Evolutionary conservation across 1,140 invertebrate genomes (phyloP).

Genomic region (Drosophila obscura): DNA sequence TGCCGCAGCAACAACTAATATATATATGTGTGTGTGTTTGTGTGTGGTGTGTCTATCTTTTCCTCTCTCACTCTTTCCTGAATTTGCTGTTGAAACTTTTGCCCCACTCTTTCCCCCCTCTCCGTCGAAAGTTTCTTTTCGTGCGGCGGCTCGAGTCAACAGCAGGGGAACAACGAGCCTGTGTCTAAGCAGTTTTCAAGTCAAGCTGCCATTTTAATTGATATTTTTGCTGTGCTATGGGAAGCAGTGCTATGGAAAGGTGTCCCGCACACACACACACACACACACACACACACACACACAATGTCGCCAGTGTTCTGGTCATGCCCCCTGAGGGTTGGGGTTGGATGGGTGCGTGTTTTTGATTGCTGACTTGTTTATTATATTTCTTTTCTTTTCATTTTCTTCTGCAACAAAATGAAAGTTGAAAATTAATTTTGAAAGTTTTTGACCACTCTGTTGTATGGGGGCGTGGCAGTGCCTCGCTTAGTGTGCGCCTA

Average conservation of each 20-base stretch:
- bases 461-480: slow-evolving; percentile 16
- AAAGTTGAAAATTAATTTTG: slow-evolving; percentile 80
- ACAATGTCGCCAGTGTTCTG: slow-evolving; percentile 46
- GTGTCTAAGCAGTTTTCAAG: slow-evolving; percentile 61
- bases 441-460: slow-evolving; percentile 68
- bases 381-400: slow-evolving; percentile 51
- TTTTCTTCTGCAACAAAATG: slow-evolving; percentile 44
- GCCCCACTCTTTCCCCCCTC: slow-evolving; percentile 31
- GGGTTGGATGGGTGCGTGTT: slow-evolving; percentile 42
- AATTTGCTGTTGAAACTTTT: slow-evolving; percentile 45
- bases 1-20: slow-evolving; percentile 48
- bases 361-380: slow-evolving; percentile 76
- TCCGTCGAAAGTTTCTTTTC: slow-evolving; percentile 56
- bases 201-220: slow-evolving; percentile 79
- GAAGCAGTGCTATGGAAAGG: no score
- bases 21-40: slow-evolving; percentile 36
- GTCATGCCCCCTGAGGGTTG: no score
- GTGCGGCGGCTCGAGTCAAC: slow-evolving; percentile 55
- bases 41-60: slow-evolving; percentile 13
- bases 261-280: slow-evolving; percentile 25
- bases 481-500: background rate
- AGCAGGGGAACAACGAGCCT: slow-evolving; percentile 33
- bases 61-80: background rate
- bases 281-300: slow-evolving; percentile 7
- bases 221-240: slow-evolving; percentile 59